phyloP scores from a whole-genome alignment of 2,113 vertebrate species.

The Hippocampus zosterae region DNA sequence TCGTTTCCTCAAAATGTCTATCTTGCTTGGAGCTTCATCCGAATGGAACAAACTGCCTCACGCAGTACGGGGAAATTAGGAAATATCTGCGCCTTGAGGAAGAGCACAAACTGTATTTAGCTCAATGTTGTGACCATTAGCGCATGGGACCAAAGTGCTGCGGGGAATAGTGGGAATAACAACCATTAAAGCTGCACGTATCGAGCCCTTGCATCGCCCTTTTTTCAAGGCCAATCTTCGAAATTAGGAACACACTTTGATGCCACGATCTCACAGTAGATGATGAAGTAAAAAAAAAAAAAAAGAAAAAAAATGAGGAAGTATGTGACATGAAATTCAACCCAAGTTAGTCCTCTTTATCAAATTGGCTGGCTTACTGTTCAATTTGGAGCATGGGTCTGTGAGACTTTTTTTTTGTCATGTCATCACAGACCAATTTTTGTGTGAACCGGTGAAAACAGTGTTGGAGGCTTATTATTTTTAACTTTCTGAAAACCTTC shows the following conservation, averaged over 20 bases:
- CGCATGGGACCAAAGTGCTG: not conserved
- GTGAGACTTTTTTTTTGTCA: no score
- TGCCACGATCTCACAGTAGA: not conserved
- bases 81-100: not conserved
- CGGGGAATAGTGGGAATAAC: not conserved
- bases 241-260: not conserved
- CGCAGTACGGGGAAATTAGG: not conserved
- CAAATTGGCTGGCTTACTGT: not conserved
- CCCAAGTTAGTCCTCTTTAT: not conserved
- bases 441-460: not conserved
- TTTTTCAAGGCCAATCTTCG: not conserved
- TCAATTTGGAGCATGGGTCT: not conserved
- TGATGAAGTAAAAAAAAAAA: not conserved
- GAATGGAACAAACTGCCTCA: constrained; percentile 1
- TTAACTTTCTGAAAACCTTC: not conserved
- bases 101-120: constrained; percentile 4
- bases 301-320: not conserved
- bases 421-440: not conserved
- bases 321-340: not conserved
- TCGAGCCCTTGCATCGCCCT: not conserved
- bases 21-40: not conserved
- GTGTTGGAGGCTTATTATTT: not conserved
- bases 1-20: not conserved
- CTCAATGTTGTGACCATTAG: not conserved
- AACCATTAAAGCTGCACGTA: not conserved